A percentile compares a stretch with the other conserved stretches of the same genome.
These are phyloP conservation scores for Aquatica leii DNA, from an alignment of 2,888 invertebrate genomes.

Conservation along the genomic window DNA sequence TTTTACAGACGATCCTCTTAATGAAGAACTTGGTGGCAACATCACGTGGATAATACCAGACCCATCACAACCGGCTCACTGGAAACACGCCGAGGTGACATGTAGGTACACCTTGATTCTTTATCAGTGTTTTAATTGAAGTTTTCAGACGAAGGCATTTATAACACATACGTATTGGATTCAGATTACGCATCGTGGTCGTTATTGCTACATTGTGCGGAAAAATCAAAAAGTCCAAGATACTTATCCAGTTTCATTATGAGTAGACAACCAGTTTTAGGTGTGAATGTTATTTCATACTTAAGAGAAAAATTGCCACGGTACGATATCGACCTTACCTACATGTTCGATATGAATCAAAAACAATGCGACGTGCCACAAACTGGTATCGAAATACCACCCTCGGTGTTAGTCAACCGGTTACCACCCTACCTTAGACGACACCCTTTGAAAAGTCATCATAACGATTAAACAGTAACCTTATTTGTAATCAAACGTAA, in stretches of 20 bases:
- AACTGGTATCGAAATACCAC: conserved; percentile 54
- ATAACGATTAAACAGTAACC: conserved; percentile 34
- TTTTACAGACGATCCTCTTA: conserved; percentile 83
- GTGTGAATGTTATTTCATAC: conserved; percentile 76
- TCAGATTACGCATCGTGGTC: conserved; percentile 87
- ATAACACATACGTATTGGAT: conserved; percentile 87
- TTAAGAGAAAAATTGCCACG: conserved; percentile 79
- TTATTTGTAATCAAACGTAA: not conserved
- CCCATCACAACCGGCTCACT: conserved; percentile 78
- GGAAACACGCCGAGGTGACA: conserved; percentile 85
- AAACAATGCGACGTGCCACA: conserved; percentile 66
- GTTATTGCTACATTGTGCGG: conserved; percentile 84
- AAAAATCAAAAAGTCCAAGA: conserved; percentile 78
- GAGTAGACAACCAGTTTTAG: conserved; percentile 69
- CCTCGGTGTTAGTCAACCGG: conserved; percentile 50
- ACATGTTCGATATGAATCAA: conserved; percentile 85
- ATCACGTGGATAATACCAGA: conserved; percentile 87
- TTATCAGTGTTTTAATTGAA: not conserved
- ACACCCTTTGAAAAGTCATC: conserved; percentile 62
- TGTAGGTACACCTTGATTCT: conserved; percentile 65
- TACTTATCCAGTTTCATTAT: conserved; percentile 86
- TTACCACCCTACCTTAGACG: conserved; percentile 51
- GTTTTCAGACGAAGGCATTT: conserved; percentile 80
- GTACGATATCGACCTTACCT: conserved; percentile 85
- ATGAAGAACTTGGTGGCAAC: conserved; percentile 82